Conservation (phyloP, 2,888 invertebrate species). For the Meganola albula region DNA sequence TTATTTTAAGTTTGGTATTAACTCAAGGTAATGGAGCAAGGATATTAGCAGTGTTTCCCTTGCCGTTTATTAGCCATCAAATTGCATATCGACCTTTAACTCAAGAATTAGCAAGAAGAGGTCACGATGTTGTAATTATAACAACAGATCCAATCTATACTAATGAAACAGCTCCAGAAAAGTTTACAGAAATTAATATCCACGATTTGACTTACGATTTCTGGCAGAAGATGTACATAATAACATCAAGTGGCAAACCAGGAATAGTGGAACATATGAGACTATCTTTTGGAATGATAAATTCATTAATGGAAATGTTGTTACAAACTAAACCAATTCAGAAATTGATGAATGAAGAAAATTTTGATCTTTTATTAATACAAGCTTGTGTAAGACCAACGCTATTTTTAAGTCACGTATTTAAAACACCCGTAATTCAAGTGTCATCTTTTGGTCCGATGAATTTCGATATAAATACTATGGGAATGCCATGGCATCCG, state of each 20-base stretch:
- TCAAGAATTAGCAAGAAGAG: slow-evolving; percentile 40
- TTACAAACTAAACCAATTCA: slow-evolving; percentile 3
- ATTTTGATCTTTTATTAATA: slow-evolving; percentile 33
- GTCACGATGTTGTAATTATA: slow-evolving; percentile 48
- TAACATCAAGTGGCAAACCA: background rate
- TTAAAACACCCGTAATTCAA: slow-evolving; percentile 39
- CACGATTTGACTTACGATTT: slow-evolving; percentile 32
- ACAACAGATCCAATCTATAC: slow-evolving; percentile 40
- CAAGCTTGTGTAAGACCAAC: slow-evolving; percentile 32
- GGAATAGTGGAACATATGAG: background rate
- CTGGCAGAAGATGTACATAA: slow-evolving; percentile 19
- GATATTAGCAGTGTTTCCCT: slow-evolving; percentile 44
- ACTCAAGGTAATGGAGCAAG: slow-evolving; percentile 23
- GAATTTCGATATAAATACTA: slow-evolving; percentile 13
- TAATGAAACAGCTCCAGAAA: slow-evolving; percentile 22
- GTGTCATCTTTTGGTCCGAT: slow-evolving; percentile 35
- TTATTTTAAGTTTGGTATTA: too few species aligned
- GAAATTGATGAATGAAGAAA: slow-evolving; percentile 6
- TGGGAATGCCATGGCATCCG: slow-evolving; percentile 35
- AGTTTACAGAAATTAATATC: slow-evolving; percentile 47
- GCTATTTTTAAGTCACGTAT: slow-evolving; percentile 30
- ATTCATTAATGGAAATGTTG: background rate
- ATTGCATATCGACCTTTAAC: slow-evolving; percentile 40
- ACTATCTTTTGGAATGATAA: background rate
- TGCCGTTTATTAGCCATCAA: slow-evolving; percentile 51